Conservation (phyloP, 2,113 vertebrate species). For the Trinectes maculatus region DNA sequence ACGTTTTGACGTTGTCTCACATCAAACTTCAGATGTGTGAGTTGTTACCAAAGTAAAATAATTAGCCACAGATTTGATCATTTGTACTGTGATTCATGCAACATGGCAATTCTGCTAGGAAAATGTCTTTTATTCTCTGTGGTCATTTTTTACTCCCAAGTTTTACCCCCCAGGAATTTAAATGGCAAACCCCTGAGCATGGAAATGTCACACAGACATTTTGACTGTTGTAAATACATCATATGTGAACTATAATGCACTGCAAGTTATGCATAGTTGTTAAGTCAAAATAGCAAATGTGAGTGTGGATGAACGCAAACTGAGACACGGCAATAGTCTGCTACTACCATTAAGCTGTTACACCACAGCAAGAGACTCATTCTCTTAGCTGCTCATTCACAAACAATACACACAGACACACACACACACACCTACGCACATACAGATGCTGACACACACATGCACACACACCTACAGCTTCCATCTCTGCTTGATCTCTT, state of each 20-base stretch:
- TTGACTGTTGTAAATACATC: background rate
- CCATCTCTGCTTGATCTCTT: conserved; percentile 48
- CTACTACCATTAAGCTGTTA: background rate
- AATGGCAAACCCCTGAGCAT: no score
- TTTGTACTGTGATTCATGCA: no score
- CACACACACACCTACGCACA: conserved; percentile 11
- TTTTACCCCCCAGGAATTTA: no score
- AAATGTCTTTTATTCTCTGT: no score
- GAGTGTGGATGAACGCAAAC: background rate
- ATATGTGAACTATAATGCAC: no score
- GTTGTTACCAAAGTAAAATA: no score
- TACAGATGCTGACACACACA: background rate
- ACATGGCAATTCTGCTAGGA: no score
- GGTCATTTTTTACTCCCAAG: no score
- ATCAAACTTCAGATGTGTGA: no score
- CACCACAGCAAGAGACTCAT: conserved; percentile 9
- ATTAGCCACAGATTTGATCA: no score
- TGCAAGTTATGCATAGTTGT: background rate
- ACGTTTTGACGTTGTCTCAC: no score
- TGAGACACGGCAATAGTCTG: background rate
- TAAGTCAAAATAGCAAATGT: background rate
- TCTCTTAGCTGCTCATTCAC: conserved; percentile 39
- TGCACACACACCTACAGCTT: conserved; percentile 29
- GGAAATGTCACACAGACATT: background rate
- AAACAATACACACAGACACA: conserved; percentile 37